phyloP scores from a whole-genome alignment of 1,140 invertebrate genomes.

The Orchesella cincta region DNA sequence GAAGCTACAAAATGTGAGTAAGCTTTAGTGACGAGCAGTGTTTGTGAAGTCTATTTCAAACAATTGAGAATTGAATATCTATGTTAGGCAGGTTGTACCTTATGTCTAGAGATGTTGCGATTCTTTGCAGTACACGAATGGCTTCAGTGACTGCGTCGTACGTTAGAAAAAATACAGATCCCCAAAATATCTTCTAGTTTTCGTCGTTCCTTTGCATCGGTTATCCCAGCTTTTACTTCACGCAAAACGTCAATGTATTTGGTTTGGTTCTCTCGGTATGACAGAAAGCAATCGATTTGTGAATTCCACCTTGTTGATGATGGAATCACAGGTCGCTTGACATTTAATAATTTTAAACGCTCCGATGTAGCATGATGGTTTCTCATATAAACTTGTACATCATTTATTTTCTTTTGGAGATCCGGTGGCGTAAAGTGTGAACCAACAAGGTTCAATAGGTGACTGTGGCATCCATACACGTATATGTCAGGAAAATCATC shows the following conservation, averaged over 20 bases:
- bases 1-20: too few species aligned
- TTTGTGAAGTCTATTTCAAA: too few species aligned
- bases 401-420: background rate
- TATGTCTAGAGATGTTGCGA: too few species aligned
- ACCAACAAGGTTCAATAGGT: background rate
- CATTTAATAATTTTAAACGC: background rate
- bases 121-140: too few species aligned
- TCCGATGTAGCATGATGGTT: background rate
- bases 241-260: slow-evolving; percentile 11
- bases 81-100: too few species aligned
- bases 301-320: background rate
- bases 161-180: too few species aligned
- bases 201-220: background rate
- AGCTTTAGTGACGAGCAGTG: too few species aligned
- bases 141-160: too few species aligned
- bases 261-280: background rate
- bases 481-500: background rate
- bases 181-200: background rate
- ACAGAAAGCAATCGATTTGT: background rate
- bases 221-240: background rate
- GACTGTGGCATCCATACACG: slow-evolving; percentile 3
- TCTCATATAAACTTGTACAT: background rate
- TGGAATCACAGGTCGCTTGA: background rate
- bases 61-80: too few species aligned
- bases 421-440: background rate